Base-by-base conservation (phyloP, 2,113 vertebrate species). In the Trinectes maculatus region DNA sequence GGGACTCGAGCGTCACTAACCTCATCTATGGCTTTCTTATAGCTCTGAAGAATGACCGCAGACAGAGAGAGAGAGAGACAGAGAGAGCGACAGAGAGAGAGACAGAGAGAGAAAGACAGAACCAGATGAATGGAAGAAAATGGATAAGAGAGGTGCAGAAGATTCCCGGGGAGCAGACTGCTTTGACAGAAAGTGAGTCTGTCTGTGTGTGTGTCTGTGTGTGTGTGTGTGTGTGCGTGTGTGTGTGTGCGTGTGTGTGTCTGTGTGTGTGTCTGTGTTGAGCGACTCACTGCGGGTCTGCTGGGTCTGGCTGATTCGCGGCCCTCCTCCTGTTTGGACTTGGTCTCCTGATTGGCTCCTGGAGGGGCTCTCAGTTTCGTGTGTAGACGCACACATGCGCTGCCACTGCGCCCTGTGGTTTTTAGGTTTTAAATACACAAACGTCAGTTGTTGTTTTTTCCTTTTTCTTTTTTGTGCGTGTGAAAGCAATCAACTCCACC, bases 1-100 rank as follows among this genome's bases (percentile, higher is more conserved):
- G 69, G 67, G 74, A 76, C 55, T 52, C 36, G 12, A 62, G 66
- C 46, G 75, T 89, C 94, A 96, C 96, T 95, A 92, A 96, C 95
- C 96, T 98, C 95, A 91, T 96, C 96, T 96, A 97, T 95, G 91
- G 95, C 96, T 96, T 96, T 97, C 94, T 96, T 98, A 95, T 96
- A 98, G 93, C 95, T 96, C 95, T 96, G 94, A 91, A 89, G 83
- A 77, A 68, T 52, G 83, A 87, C 92, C 92, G 89, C 87, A 92
- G 90, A 92, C 91, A 92, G 89, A 92, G 51, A 73, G 37, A 68
- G 28, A 85, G 70, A 73, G 87, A 93, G 91, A 91, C 61, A 77
- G 18, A 80, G 61, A 66, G 12, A 48, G n/a, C n/a, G n/a, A n/a
- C n/a, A n/a, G n/a, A n/a, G n/a, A n/a, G n/a, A n/a, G n/a, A n/a